Evolutionary conservation across 2,888 invertebrate genomes (phyloP).

Genomic region (Drosophila falleni): DNA sequence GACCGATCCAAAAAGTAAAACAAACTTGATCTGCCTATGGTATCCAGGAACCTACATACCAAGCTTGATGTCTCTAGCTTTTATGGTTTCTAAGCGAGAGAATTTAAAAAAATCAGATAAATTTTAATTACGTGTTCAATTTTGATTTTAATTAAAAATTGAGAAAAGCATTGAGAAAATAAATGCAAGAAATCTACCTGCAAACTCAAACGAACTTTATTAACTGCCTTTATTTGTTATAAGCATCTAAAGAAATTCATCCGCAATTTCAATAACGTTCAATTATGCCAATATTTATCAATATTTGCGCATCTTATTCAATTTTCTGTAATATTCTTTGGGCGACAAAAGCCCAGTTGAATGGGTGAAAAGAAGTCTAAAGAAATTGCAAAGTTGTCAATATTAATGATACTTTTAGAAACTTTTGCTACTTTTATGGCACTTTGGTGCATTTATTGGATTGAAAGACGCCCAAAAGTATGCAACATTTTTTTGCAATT

Average conservation of each 20-base stretch:
- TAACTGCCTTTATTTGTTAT: not conserved
- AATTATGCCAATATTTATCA: constrained; percentile 23
- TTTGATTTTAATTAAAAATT: not conserved
- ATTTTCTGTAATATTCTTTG: not conserved
- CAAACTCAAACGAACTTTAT: not conserved
- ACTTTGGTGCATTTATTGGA: constrained; percentile 5
- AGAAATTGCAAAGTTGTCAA: constrained; percentile 20
- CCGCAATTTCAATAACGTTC: not conserved
- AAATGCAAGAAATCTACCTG: not conserved
- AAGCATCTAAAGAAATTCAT: not conserved
- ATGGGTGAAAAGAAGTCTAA: not conserved
- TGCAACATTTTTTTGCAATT: constrained; percentile 44
- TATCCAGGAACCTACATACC: no score
- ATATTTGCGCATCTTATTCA: constrained; percentile 9
- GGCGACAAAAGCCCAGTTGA: not conserved
- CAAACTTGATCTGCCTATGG: no score
- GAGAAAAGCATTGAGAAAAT: not conserved
- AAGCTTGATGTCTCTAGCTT: no score
- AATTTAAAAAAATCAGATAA: not conserved
- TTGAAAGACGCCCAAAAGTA: constrained; percentile 49
- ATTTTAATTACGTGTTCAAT: not conserved
- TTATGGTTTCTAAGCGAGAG: no score
- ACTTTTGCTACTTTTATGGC: constrained; percentile 9
- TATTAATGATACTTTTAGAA: constrained; percentile 23
- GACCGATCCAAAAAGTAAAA: no score